phyloP scores from a whole-genome alignment of 2,888 invertebrate genomes.

The Acleris sparsana region DNA sequence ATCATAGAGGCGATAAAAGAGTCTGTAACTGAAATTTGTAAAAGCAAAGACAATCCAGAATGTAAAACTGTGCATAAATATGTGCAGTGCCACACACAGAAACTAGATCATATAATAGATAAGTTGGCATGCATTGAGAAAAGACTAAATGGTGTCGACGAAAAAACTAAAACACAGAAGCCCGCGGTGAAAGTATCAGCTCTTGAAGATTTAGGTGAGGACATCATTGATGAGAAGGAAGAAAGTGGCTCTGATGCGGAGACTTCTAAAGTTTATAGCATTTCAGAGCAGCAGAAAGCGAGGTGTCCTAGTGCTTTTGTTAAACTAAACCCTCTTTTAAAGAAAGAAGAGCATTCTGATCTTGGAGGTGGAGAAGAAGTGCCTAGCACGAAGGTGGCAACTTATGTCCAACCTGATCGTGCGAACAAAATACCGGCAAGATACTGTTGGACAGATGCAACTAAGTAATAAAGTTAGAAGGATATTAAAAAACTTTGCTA shows the following conservation, averaged over 20 bases:
- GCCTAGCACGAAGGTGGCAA: slow-evolving; percentile 39
- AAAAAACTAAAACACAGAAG: slow-evolving; percentile 39
- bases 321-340: slow-evolving; percentile 30
- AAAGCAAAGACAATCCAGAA: slow-evolving; percentile 49
- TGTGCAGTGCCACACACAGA: slow-evolving; percentile 54
- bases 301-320: slow-evolving; percentile 42
- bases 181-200: slow-evolving; percentile 51
- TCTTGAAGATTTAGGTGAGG: slow-evolving; percentile 63
- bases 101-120: slow-evolving; percentile 61
- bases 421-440: slow-evolving; percentile 60
- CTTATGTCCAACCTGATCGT: slow-evolving; percentile 51
- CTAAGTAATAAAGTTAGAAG: slow-evolving; percentile 46
- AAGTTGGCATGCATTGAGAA: slow-evolving; percentile 63
- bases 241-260: slow-evolving; percentile 60
- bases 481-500: slow-evolving; percentile 39
- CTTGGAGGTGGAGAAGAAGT: slow-evolving; percentile 53
- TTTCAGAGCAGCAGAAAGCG: slow-evolving; percentile 45
- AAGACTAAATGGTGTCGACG: slow-evolving; percentile 48
- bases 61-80: slow-evolving; percentile 52
- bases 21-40: slow-evolving; percentile 56
- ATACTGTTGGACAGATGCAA: slow-evolving; percentile 73
- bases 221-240: slow-evolving; percentile 53
- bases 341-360: slow-evolving; percentile 41
- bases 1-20: slow-evolving; percentile 65
- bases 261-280: slow-evolving; percentile 47